Evolutionary conservation across 2,888 invertebrate genomes (phyloP), one percentile per base, ranked within the genome.

Genomic region (Phengaris alcon): DNA sequence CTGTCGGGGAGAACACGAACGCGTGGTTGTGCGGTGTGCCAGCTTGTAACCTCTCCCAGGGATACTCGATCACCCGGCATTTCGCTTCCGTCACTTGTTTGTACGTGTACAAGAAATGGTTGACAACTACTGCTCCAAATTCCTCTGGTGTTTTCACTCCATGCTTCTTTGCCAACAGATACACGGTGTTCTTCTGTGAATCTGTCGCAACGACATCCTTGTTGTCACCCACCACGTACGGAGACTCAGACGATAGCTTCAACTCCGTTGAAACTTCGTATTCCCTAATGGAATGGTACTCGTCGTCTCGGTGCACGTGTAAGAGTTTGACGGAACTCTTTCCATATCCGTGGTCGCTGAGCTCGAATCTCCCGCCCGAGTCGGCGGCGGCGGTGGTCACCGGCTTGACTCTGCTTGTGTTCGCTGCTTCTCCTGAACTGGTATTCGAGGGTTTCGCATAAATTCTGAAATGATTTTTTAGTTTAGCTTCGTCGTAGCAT

Each of bases 181-280:
- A 97, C 57, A 97, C 96, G 1, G 97, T 97, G 84, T 97, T 97
- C 89, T 97, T 97, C 86, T 97, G 97, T 0, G 97, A 96, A 84
- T 97, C 97, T 0, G 97, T 97, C 12, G 97, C 97, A 22, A 97
- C 95, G 77, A 97, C 96, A 83, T 96, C 96, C 74, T 95, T 94
- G 84, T 97, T 97, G 87, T 97, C 96, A n/a, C 96, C 96, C 79
- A 93, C 84, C 0, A 96, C 88, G 86, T 96, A 97, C 79, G 97
- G 97, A 79, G 95, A 95, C 83, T 95, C 95, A 4, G 95, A 95
- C 77, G 94, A 93, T 75, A 97, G 89, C 80, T 96, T 95, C 72
- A 97, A 90, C 80, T 96, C 95, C 0, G 96, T 96, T 82, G 94
- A 90, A 75, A 93, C 96, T 89, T 97, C 97, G 82, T 95, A 95